A percentile compares a stretch with the other conserved stretches of the same genome.
These are phyloP conservation scores for Athene noctua DNA, from an alignment of 2,113 vertebrate genomes.

Conservation along the genomic window DNA sequence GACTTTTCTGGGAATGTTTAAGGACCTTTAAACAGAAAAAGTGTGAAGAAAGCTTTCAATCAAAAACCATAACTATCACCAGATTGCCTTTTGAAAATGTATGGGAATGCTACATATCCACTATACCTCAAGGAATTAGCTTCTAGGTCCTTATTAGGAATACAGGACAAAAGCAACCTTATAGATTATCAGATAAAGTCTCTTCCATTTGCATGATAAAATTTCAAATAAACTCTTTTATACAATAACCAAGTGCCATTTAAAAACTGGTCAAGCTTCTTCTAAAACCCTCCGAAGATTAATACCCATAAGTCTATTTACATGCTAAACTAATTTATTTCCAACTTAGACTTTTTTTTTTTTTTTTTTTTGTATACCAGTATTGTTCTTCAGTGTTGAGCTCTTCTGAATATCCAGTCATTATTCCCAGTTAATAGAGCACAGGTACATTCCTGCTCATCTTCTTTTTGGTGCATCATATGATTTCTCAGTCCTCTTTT, in stretches of 20 bases:
- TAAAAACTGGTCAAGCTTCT: not conserved
- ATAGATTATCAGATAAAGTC: not conserved
- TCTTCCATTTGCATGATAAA: not conserved
- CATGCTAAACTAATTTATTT: not conserved
- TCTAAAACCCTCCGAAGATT: not conserved
- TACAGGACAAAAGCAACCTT: not conserved
- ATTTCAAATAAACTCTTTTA: not conserved
- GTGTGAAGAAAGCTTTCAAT: not conserved
- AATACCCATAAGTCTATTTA: not conserved
- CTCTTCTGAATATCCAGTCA: not conserved
- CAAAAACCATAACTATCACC: not conserved
- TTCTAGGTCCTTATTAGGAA: not conserved
- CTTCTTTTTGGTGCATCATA: not conserved
- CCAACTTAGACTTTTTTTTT: not conserved
- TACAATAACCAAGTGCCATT: not conserved
- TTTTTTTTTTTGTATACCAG: not conserved
- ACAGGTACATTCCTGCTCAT: not conserved
- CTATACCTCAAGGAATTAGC: not conserved
- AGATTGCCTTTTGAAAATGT: not conserved
- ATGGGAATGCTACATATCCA: not conserved
- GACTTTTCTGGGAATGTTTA: not conserved
- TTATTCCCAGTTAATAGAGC: not conserved
- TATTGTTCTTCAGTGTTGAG: not conserved
- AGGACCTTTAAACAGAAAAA: not conserved
- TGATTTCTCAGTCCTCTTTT: not conserved